phyloP scores from a whole-genome alignment of 2,797 vertebrate genomes.

The Periparus ater region DNA sequence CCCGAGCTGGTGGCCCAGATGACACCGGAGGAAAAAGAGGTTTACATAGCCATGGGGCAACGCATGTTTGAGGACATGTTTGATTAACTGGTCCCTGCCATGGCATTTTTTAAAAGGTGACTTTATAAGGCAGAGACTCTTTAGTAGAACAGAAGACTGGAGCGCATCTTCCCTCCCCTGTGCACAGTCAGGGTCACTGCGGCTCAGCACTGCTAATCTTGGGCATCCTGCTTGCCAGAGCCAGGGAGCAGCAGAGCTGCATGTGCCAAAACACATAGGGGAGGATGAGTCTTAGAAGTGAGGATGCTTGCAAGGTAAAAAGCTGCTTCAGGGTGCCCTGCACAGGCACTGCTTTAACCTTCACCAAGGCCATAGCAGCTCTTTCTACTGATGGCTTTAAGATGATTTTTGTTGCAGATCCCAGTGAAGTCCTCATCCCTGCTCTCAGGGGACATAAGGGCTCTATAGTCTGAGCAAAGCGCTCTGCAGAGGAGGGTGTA shows the following conservation, averaged over 20 bases:
- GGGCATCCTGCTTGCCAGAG: background rate
- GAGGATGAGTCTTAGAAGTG: background rate
- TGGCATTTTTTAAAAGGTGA: background rate
- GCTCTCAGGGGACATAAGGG: background rate
- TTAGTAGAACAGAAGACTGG: background rate
- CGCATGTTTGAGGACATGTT: conserved; percentile 96
- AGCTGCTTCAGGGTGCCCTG: background rate
- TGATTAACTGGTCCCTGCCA: conserved; percentile 23
- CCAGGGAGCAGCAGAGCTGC: background rate
- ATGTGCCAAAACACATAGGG: background rate
- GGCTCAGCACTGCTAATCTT: background rate
- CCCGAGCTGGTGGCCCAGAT: conserved; percentile 95
- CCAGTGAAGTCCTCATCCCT: background rate
- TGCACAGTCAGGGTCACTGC: background rate
- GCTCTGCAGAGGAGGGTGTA: background rate
- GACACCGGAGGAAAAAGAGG: conserved; percentile 93
- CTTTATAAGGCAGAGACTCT: conserved; percentile 14
- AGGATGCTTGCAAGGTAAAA: background rate
- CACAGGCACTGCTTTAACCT: background rate
- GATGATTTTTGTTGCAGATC: background rate
- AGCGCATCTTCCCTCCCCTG: background rate
- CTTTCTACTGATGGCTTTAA: background rate
- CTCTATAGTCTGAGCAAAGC: background rate
- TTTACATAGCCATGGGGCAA: conserved; percentile 95
- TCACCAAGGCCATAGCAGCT: background rate